These are phyloP conservation scores for Sturnira hondurensis DNA, from an alignment of 2,113 vertebrate species.

Conservation along the genomic window DNA sequence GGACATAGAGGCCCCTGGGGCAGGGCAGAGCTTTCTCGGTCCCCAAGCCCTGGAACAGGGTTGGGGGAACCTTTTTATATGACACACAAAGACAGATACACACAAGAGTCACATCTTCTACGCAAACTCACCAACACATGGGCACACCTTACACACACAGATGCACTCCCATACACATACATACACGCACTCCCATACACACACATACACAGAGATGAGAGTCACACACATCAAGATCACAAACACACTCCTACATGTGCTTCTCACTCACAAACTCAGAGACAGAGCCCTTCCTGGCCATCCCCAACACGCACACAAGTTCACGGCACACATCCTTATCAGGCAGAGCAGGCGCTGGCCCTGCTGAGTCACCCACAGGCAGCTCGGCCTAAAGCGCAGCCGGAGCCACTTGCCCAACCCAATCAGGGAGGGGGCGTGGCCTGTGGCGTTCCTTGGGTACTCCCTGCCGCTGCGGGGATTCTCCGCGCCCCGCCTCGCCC, in stretches of 20 bases:
- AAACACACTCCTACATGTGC: not conserved
- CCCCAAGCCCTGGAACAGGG: not conserved
- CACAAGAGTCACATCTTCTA: not conserved
- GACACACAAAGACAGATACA: not conserved
- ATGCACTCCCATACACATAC: not conserved
- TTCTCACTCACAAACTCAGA: not conserved
- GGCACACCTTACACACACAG: not conserved
- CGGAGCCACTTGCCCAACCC: not conserved
- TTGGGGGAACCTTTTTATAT: not conserved
- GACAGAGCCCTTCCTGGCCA: slow-evolving; percentile 1
- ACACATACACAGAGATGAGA: not conserved
- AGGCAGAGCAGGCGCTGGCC: slow-evolving; percentile 14
- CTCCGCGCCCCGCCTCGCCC: not conserved
- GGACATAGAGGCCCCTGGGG: not conserved
- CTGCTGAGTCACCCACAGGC: slow-evolving; percentile 71
- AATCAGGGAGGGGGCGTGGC: slow-evolving; percentile 7
- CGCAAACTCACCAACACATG: not conserved
- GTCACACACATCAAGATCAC: not conserved
- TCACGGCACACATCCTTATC: slow-evolving; percentile 55
- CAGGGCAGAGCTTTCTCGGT: not conserved
- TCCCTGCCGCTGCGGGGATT: not conserved
- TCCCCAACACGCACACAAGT: not conserved
- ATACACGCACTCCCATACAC: not conserved
- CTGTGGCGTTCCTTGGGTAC: not conserved
- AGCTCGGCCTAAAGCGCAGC: not conserved